These are phyloP conservation scores for Diorhabda carinulata DNA, from an alignment of 1,140 invertebrate genomes.

Conservation along the genomic window DNA sequence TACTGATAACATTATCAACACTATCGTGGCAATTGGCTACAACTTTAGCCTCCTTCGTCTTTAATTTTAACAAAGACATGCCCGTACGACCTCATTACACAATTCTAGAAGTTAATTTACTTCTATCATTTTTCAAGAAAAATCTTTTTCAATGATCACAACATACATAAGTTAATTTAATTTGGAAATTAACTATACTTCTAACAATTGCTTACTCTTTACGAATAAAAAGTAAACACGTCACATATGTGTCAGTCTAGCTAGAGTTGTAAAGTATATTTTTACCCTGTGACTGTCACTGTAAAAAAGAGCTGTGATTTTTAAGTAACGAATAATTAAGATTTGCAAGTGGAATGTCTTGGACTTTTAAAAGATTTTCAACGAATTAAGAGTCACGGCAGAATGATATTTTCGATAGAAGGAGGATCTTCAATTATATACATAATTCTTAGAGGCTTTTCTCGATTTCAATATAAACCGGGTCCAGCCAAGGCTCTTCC, in stretches of 20 bases:
- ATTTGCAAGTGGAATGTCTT: too few relatives aligned
- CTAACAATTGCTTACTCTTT: background rate
- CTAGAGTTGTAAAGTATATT: too few relatives aligned
- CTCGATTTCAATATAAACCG: too few relatives aligned
- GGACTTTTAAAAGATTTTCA: too few relatives aligned
- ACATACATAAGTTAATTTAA: background rate
- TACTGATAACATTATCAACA: slow-evolving; percentile 26
- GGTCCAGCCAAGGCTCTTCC: too few relatives aligned
- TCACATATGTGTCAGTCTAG: background rate
- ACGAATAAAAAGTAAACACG: background rate
- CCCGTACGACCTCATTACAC: slow-evolving; percentile 26
- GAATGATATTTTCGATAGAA: too few relatives aligned
- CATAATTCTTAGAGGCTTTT: too few relatives aligned
- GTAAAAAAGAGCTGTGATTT: too few relatives aligned
- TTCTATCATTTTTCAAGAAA: background rate
- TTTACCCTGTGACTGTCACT: too few relatives aligned
- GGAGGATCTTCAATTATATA: too few relatives aligned
- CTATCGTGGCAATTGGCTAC: slow-evolving; percentile 21
- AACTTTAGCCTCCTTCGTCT: slow-evolving; percentile 19
- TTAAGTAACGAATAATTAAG: too few relatives aligned
- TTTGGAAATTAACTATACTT: background rate
- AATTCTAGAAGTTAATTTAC: slow-evolving; percentile 9
- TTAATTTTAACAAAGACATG: slow-evolving; percentile 27
- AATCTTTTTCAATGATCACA: background rate
- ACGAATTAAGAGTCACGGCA: too few relatives aligned